phyloP scores from a whole-genome alignment of 2,888 invertebrate genomes.

The Ashinkailepas kermadecensis region DNA sequence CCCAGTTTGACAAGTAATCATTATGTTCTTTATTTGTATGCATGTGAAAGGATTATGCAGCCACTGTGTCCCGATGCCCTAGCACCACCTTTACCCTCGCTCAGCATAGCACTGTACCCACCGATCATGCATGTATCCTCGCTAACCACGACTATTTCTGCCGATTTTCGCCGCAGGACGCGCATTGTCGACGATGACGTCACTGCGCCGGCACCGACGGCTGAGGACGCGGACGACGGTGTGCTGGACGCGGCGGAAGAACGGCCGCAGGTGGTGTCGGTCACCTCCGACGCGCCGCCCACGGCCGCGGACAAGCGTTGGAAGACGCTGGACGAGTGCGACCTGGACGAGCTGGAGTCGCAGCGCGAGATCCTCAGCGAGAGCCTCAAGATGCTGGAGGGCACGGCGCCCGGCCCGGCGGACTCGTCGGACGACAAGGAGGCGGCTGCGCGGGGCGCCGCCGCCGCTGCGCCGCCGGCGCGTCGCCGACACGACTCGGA shows the following conservation, averaged over 20 bases:
- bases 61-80: too few species aligned
- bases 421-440: neutral
- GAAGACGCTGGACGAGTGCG: conserved; percentile 23
- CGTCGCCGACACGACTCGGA: neutral
- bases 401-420: neutral
- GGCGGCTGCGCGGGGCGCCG: neutral
- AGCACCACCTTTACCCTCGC: too few species aligned
- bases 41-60: too few species aligned
- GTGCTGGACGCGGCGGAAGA: neutral
- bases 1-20: too few species aligned
- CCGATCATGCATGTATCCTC: too few species aligned
- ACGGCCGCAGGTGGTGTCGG: neutral
- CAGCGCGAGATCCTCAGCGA: conserved; percentile 21
- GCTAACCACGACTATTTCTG: too few species aligned
- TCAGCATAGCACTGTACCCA: too few species aligned
- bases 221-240: neutral
- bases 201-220: neutral
- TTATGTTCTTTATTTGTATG: too few species aligned
- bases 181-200: conserved; percentile 31
- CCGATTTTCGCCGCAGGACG: conserved; percentile 24
- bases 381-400: conserved; percentile 6
- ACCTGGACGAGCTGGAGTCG: conserved; percentile 22
- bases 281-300: neutral
- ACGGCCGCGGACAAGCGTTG: neutral
- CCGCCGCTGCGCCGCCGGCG: neutral